Evolutionary conservation across 2,888 invertebrate species (phyloP).

Genomic region (Microctonus hyperodae): DNA sequence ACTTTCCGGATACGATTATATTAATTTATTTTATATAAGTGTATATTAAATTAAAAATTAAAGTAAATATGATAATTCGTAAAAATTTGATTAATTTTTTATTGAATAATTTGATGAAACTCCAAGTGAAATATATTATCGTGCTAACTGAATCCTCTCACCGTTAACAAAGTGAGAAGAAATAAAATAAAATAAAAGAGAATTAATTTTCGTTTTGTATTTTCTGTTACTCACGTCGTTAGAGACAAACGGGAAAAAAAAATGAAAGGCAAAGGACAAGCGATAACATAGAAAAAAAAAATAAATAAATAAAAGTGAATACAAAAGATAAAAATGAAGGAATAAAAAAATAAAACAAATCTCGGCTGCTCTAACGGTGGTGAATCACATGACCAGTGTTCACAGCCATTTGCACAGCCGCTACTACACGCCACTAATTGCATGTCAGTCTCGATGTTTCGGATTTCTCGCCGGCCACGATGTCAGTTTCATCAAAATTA

Average conservation of each 20-base stretch:
- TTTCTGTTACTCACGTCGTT: constrained; percentile 13
- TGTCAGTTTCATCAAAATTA: no score
- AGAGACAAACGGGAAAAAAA: constrained; percentile 23
- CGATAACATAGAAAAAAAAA: constrained; percentile 15
- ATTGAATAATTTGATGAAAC: no score
- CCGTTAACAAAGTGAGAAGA: neutral
- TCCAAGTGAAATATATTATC: neutral
- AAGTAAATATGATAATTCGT: no score
- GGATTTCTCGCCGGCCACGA: constrained; percentile 42
- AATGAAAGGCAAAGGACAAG: constrained; percentile 16
- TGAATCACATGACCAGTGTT: constrained; percentile 38
- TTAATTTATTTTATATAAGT: neutral
- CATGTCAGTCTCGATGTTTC: constrained; percentile 44
- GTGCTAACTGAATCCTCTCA: neutral
- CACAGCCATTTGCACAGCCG: constrained; percentile 50
- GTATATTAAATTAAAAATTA: neutral
- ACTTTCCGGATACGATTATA: neutral
- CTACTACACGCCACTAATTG: constrained; percentile 49
- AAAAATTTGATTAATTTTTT: neutral
- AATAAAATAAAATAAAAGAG: neutral
- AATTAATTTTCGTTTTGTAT: constrained; percentile 11
- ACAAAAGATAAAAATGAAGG: no score
- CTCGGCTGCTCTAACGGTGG: constrained; percentile 36
- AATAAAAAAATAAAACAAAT: no score
- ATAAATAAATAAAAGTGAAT: no score